Conservation (phyloP, 2,797 vertebrate genomes). For the Tapirus indicus region DNA sequence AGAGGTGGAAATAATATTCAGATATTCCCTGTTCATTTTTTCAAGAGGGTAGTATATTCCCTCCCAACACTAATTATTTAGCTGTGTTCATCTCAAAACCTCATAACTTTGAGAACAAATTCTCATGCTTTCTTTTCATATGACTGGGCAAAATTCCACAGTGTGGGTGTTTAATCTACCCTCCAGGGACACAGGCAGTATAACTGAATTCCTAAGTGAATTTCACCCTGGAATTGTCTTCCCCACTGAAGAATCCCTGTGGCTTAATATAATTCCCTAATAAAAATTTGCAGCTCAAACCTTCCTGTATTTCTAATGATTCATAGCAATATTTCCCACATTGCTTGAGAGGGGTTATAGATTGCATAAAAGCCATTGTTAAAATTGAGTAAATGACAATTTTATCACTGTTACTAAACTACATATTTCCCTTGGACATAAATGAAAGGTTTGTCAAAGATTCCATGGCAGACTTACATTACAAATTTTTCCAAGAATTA, state of each 20-base stretch:
- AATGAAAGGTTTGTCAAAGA: conserved; percentile 35
- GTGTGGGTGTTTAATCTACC: neutral
- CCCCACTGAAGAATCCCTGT: neutral
- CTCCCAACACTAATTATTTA: neutral
- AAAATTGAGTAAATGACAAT: neutral
- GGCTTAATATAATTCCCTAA: neutral
- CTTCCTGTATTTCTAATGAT: neutral
- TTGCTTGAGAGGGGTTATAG: neutral
- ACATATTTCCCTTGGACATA: neutral
- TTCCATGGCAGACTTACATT: neutral
- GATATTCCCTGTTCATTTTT: neutral
- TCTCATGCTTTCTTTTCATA: neutral
- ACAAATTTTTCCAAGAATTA: conserved; percentile 33
- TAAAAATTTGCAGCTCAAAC: neutral
- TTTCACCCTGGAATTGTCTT: neutral
- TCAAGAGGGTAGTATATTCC: neutral
- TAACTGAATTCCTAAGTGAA: neutral
- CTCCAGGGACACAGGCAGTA: neutral
- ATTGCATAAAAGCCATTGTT: neutral
- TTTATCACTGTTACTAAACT: neutral
- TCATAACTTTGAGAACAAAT: conserved; percentile 34
- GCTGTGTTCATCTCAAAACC: neutral
- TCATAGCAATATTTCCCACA: conserved; percentile 28
- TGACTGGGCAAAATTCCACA: conserved; percentile 7
- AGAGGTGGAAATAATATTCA: conserved; percentile 4